phyloP scores from a whole-genome alignment of 2,797 vertebrate genomes.

The Cryptoblepharus egeriae region DNA sequence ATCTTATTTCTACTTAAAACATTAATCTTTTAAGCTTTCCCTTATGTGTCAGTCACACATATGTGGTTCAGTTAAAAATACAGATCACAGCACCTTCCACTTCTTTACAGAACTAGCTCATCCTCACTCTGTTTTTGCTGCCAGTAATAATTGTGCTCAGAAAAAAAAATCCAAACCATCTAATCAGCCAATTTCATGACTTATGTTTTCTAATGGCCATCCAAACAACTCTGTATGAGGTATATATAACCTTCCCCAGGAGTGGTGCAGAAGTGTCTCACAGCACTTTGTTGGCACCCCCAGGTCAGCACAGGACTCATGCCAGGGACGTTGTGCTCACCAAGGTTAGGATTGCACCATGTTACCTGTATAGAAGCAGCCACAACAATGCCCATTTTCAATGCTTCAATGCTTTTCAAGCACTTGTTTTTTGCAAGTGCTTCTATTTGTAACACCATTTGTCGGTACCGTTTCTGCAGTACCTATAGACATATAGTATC shows the following conservation, averaged over 20 bases:
- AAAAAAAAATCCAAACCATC: not conserved
- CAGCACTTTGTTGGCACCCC: no score
- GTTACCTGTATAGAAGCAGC: not conserved
- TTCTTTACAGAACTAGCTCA: not conserved
- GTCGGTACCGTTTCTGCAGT: no score
- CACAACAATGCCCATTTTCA: no score
- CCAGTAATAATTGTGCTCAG: not conserved
- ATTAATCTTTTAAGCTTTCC: slow-evolving; percentile 19
- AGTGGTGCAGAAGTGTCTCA: no score
- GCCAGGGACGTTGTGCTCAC: no score
- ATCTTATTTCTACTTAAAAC: slow-evolving; percentile 11
- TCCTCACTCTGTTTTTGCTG: not conserved
- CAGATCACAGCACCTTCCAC: not conserved
- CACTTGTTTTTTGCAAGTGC: no score
- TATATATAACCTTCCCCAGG: not conserved
- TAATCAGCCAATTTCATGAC: not conserved
- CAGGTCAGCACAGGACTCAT: no score
- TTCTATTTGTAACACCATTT: no score
- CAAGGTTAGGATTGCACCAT: no score
- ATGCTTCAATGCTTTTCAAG: no score
- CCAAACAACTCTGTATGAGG: not conserved
- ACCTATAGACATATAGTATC: no score
- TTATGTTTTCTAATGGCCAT: not conserved
- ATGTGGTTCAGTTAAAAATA: not conserved
- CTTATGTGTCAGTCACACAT: not conserved